Evolutionary conservation across 1,140 invertebrate genomes (phyloP).

Genomic region (Aphelenchoides fujianensis): DNA sequence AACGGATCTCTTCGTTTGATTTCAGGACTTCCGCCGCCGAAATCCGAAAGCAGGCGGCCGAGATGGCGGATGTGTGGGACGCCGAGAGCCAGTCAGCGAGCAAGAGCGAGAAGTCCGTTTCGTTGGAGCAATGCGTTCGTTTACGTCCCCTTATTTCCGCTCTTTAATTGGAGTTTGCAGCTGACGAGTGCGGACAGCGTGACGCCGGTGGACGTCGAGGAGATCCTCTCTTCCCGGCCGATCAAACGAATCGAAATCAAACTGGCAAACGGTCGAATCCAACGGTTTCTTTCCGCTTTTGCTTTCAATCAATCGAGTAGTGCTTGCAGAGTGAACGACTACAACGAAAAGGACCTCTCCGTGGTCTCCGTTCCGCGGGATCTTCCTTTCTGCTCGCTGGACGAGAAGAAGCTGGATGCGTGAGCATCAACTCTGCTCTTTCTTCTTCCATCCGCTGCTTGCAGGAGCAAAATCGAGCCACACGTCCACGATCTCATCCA

Average conservation of each 20-base stretch:
- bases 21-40: slow-evolving; percentile 25
- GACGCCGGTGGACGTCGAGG: slow-evolving; percentile 48
- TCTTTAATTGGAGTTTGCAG: too few species aligned
- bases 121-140: slow-evolving; percentile 12
- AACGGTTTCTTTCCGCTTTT: slow-evolving; percentile 26
- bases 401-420: slow-evolving; percentile 2
- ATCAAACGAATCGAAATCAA: slow-evolving; percentile 47
- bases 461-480: slow-evolving; percentile 35
- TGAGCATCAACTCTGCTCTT: too few species aligned
- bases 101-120: not conserved
- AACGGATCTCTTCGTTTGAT: slow-evolving; percentile 3
- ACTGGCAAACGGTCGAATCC: slow-evolving; percentile 30
- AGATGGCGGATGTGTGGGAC: slow-evolving; percentile 19
- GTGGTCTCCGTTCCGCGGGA: slow-evolving; percentile 37
- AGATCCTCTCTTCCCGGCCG: slow-evolving; percentile 43
- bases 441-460: slow-evolving; percentile 34
- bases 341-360: slow-evolving; percentile 52
- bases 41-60: slow-evolving; percentile 21
- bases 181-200: not conserved
- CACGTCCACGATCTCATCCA: slow-evolving; percentile 40
- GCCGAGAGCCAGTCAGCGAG: not conserved
- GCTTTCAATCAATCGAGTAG: slow-evolving; percentile 25
- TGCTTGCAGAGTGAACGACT: slow-evolving; percentile 46
- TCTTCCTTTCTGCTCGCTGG: slow-evolving; percentile 26
- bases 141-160: too few species aligned